Base-by-base conservation (phyloP, 2,797 vertebrate genomes). In the Danio choprae region DNA sequence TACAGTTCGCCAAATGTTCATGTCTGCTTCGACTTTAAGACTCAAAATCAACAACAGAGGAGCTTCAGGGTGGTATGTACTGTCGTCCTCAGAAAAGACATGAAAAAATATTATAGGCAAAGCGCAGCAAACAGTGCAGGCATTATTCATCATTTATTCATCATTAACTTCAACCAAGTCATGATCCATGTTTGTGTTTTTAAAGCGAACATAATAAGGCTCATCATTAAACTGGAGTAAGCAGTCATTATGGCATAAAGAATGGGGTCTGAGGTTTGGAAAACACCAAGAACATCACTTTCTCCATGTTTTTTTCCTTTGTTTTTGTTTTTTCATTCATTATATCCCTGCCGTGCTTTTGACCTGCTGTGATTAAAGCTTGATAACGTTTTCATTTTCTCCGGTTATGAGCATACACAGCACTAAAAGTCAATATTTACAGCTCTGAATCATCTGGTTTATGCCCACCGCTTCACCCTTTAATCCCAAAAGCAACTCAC, bases 21-120 rank as follows among this genome's bases (percentile, higher is more conserved):
- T 41, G 59, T 82, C 80, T 82, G 74, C 53, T 73, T 74, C 55
- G 36, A 77, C 67, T 81, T 65, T 43, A 72, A 67, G 60, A 62
- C 74, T 76, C 13, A 69, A 78, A 81, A 84, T 81, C 74, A 77
- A 69, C 46, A 84, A 60, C 79, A 84, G 82, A 77, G 68, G 53
- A 72, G 69, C 48, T 81, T 73, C 43, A 81, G 79, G 82, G 82
- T 81, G 74, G 79, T 68, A 72, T 77, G 77, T 69, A 71, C 59
- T 76, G 48, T 80, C 68, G n/a, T 59, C 58, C 22, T 62, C 10
- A 43, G 10, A 55, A 74, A 67, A 72, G 8, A 29, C 10, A 15
- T 40, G 13, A n/a, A 48, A 12, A 74, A 41, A 53, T 59, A 68
- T 16, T 12, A 11, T n/a, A 48, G 40, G 60, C 16, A n/a, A 68